Evolutionary conservation across 2,113 vertebrate genomes (phyloP).

Genomic region (Romanogobio albipinnatus): DNA sequence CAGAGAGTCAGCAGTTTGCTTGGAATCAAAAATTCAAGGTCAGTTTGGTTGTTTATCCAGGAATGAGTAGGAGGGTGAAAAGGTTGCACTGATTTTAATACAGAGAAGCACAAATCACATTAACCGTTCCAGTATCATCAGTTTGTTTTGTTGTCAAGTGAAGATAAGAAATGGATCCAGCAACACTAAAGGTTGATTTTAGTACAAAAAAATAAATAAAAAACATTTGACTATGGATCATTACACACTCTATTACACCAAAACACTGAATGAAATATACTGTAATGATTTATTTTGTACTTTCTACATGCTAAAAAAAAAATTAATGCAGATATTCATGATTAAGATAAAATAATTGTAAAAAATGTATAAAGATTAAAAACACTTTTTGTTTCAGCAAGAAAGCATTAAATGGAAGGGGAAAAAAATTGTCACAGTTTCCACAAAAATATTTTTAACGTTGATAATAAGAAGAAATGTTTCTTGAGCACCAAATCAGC

Average conservation of each 20-base stretch:
- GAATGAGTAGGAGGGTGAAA: slow-evolving; percentile 20
- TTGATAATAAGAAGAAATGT: too few species aligned
- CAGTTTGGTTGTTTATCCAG: slow-evolving; percentile 19
- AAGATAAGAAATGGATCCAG: not conserved
- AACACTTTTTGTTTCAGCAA: not conserved
- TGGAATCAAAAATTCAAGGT: slow-evolving; percentile 35
- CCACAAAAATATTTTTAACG: too few species aligned
- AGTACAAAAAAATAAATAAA: not conserved
- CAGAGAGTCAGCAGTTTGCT: slow-evolving; percentile 4
- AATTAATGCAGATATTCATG: not conserved
- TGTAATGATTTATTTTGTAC: not conserved
- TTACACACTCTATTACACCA: not conserved
- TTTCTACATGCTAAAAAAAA: not conserved
- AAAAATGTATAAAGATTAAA: not conserved
- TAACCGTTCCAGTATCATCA: not conserved
- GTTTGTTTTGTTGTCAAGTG: not conserved
- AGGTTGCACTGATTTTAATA: slow-evolving; percentile 19
- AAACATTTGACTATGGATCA: not conserved
- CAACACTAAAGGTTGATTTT: not conserved
- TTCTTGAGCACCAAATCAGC: too few species aligned
- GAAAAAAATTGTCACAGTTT: too few species aligned
- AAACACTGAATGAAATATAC: not conserved
- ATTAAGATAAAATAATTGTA: not conserved
- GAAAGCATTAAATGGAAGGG: not conserved
- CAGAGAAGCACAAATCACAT: slow-evolving; percentile 1